Percentiles rank a stretch among this genome's conserved stretches.
phyloP scores from a whole-genome alignment of 2,113 vertebrate species.

The Nanorana parkeri region DNA sequence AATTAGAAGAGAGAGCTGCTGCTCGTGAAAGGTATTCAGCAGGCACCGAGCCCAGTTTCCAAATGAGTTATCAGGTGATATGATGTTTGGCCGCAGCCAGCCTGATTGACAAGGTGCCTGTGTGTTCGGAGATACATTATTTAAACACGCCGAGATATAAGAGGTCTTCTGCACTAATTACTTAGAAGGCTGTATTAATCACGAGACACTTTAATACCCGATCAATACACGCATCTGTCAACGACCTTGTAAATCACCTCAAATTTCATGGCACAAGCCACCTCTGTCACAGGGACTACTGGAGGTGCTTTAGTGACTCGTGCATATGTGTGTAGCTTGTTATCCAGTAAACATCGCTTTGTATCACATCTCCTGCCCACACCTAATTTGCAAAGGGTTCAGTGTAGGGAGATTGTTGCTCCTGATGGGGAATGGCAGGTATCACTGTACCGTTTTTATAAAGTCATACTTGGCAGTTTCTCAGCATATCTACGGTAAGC shows the following conservation, averaged over 20 bases:
- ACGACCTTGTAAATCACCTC: slow-evolving; percentile 71
- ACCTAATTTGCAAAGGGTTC: background rate
- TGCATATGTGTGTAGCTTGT: background rate
- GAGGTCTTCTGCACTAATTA: slow-evolving; percentile 70
- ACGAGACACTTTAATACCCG: slow-evolving; percentile 74
- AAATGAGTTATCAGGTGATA: slow-evolving; percentile 78
- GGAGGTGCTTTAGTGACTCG: background rate
- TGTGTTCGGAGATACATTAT: slow-evolving; percentile 72
- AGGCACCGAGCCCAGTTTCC: slow-evolving; percentile 77
- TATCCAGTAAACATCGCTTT: background rate
- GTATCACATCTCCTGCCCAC: background rate
- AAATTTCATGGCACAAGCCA: slow-evolving; percentile 57
- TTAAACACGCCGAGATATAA: slow-evolving; percentile 69
- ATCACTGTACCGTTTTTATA: background rate
- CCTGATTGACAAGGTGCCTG: slow-evolving; percentile 74
- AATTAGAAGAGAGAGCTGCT: slow-evolving; percentile 72
- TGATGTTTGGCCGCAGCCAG: slow-evolving; percentile 74
- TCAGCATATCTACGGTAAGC: too few species aligned
- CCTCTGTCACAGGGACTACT: slow-evolving; percentile 15
- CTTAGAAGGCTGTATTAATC: slow-evolving; percentile 73
- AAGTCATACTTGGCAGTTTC: too few species aligned
- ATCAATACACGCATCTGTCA: slow-evolving; percentile 71
- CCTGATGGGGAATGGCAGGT: background rate
- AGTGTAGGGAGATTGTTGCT: background rate
- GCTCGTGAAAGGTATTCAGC: slow-evolving; percentile 71